Evolutionary conservation across 2,888 invertebrate species (phyloP).

Genomic region (Callinectes sapidus): DNA sequence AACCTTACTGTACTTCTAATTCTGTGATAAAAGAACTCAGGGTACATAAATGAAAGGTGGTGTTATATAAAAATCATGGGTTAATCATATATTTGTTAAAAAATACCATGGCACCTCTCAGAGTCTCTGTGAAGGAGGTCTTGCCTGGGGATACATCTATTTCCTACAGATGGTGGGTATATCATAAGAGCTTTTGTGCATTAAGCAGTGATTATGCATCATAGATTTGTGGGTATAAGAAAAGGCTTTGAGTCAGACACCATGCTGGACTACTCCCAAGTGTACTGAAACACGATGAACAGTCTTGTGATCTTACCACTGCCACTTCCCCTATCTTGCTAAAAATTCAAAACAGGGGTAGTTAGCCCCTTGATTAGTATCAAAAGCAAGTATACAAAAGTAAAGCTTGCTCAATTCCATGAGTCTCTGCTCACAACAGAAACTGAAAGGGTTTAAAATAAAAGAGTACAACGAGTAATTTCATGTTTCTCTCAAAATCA

Average conservation of each 20-base stretch:
- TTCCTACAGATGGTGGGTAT: neutral
- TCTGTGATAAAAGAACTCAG: neutral
- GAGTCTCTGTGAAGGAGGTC: neutral
- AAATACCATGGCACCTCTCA: neutral
- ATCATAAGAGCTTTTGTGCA: neutral
- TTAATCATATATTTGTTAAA: neutral
- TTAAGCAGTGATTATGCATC: conserved; percentile 16
- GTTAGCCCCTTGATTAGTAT: neutral
- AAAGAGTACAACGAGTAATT: neutral
- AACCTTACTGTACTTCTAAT: neutral
- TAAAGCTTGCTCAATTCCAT: conserved; percentile 1
- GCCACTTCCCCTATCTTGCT: neutral
- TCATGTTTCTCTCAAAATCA: neutral
- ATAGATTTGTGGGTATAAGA: neutral
- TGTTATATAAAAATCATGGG: neutral
- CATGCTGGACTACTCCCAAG: conserved; percentile 4
- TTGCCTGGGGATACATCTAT: neutral
- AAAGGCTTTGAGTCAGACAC: neutral
- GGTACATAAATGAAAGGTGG: neutral
- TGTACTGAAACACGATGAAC: neutral
- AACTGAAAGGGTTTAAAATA: neutral
- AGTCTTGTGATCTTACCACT: conserved; percentile 2
- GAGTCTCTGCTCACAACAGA: neutral
- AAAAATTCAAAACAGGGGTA: neutral
- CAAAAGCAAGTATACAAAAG: neutral